phyloP scores from a whole-genome alignment of 2,113 vertebrate species.

The Sitta europaea region DNA sequence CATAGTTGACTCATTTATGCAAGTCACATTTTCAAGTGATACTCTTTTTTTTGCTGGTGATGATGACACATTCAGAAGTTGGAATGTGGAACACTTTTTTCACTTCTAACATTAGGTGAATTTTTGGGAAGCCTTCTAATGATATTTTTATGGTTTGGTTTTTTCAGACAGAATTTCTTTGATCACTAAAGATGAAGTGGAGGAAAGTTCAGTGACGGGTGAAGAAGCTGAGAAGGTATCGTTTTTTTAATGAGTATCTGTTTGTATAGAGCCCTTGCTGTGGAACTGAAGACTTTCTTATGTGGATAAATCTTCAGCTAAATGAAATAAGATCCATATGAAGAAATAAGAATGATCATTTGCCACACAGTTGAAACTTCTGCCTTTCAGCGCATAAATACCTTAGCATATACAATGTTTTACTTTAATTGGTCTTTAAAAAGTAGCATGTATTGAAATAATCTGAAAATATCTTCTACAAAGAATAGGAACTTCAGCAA shows the following conservation, averaged over 20 bases:
- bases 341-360: not conserved
- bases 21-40: slow-evolving; percentile 6
- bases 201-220: slow-evolving; percentile 78
- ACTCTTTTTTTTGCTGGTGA: not conserved
- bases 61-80: slow-evolving; percentile 28
- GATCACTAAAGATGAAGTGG: slow-evolving; percentile 86
- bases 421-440: not conserved
- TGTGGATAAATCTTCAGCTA: not conserved
- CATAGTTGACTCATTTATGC: slow-evolving; percentile 44
- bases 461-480: not conserved
- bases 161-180: slow-evolving; percentile 84
- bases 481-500: not conserved
- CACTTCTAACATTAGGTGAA: not conserved
- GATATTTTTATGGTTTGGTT: not conserved
- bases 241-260: not conserved
- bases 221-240: slow-evolving; percentile 86
- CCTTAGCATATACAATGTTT: not conserved
- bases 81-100: not conserved
- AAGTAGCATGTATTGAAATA: not conserved
- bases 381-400: not conserved
- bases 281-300: not conserved
- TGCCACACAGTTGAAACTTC: not conserved
- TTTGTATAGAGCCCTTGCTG: not conserved
- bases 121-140: slow-evolving; percentile 11
- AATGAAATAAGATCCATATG: not conserved